Evolutionary conservation across 2,888 invertebrate species (phyloP).

Genomic region (Tetragonula carbonaria): DNA sequence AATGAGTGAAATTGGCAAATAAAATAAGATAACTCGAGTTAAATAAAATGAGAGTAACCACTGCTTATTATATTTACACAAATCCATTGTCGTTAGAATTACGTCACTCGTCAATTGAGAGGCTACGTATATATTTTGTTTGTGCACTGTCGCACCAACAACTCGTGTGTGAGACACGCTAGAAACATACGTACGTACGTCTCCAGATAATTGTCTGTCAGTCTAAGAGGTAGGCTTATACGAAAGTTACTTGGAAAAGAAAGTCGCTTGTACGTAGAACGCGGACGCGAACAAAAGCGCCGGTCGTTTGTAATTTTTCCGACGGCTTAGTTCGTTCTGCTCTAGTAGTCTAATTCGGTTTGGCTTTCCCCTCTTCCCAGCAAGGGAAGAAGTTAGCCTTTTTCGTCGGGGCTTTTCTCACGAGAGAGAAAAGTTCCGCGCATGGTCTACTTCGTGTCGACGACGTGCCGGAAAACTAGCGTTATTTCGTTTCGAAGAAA

Average conservation of each 20-base stretch:
- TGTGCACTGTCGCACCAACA: too few species aligned
- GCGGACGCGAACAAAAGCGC: background rate
- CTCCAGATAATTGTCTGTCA: too few species aligned
- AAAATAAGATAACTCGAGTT: too few species aligned
- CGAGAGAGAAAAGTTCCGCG: slow-evolving; percentile 60
- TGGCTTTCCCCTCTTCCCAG: slow-evolving; percentile 19
- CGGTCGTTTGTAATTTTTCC: slow-evolving; percentile 39
- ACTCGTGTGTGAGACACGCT: too few species aligned
- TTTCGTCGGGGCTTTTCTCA: slow-evolving; percentile 22
- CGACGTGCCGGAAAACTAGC: slow-evolving; percentile 62
- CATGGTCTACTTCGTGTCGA: slow-evolving; percentile 63
- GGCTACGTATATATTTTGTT: too few species aligned
- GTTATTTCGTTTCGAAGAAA: slow-evolving; percentile 71
- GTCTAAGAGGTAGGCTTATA: slow-evolving; percentile 21
- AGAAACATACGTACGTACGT: too few species aligned
- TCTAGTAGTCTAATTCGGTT: slow-evolving; percentile 56
- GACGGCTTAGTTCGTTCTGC: slow-evolving; percentile 31
- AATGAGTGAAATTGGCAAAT: too few species aligned
- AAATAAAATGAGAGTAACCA: too few species aligned
- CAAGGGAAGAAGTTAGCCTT: background rate
- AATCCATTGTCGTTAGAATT: too few species aligned
- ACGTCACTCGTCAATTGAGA: too few species aligned
- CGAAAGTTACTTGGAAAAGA: background rate
- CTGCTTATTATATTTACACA: too few species aligned
- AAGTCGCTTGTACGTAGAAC: slow-evolving; percentile 28